Conservation (phyloP, 2,113 vertebrate genomes). For the Pardalotus punctatus region DNA sequence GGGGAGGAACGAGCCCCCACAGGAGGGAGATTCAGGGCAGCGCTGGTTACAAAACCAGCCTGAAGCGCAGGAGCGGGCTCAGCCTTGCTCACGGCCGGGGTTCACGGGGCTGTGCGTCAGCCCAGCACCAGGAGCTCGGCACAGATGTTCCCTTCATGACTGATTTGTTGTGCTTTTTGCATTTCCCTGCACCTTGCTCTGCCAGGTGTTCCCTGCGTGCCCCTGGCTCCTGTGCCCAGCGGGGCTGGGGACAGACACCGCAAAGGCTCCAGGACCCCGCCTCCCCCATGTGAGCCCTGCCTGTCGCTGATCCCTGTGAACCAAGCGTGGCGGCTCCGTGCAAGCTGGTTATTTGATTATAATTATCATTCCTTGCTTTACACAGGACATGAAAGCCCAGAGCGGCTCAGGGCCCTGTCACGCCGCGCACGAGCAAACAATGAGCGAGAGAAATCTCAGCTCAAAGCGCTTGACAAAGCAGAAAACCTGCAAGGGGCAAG, state of each 20-base stretch:
- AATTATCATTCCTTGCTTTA: conserved; percentile 30
- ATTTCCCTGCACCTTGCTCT: not conserved
- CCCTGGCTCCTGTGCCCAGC: not conserved
- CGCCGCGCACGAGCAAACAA: not conserved
- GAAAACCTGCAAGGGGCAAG: not conserved
- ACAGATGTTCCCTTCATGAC: not conserved
- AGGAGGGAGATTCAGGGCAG: not conserved
- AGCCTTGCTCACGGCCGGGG: rapidly evolving
- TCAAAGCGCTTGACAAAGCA: not conserved
- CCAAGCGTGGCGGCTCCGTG: not conserved
- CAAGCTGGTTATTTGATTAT: not conserved
- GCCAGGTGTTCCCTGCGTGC: not conserved
- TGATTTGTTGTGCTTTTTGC: not conserved
- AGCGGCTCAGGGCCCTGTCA: conserved; percentile 16
- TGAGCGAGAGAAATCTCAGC: not conserved
- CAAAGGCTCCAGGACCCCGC: not conserved
- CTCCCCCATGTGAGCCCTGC: rapidly evolving
- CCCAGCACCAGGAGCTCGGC: not conserved
- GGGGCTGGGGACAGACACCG: not conserved
- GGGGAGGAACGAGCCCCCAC: not conserved
- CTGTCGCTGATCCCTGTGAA: not conserved
- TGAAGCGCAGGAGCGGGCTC: not conserved
- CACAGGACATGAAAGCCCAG: conserved; percentile 21
- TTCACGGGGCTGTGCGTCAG: not conserved
- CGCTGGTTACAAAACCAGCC: not conserved